Evolutionary conservation across 2,888 invertebrate genomes (phyloP).

Genomic region (Stenichneumon culpator): DNA sequence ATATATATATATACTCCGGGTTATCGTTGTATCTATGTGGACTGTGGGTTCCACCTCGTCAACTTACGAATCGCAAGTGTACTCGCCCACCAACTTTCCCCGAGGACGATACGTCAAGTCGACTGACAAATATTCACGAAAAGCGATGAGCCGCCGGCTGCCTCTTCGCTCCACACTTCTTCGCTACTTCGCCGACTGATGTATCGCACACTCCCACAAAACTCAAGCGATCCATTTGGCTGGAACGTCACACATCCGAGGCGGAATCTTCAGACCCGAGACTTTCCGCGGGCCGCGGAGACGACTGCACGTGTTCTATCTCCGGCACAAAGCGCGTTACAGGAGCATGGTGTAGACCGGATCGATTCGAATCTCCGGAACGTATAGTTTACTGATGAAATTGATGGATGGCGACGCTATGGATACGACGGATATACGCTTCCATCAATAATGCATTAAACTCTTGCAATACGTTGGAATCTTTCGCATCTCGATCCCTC

Average conservation of each 20-base stretch:
- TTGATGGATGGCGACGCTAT: conserved; percentile 31
- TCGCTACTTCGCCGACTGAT: conserved; percentile 43
- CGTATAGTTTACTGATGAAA: conserved; percentile 30
- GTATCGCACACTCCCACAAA: conserved; percentile 63
- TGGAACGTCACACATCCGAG: conserved; percentile 54
- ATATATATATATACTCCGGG: background rate
- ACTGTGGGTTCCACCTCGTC: conserved; percentile 46
- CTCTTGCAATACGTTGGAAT: background rate
- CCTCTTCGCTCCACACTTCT: conserved; percentile 24
- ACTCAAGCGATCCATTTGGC: conserved; percentile 63
- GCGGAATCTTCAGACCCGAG: conserved; percentile 38
- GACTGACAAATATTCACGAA: conserved; percentile 71
- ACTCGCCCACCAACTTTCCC: conserved; percentile 57
- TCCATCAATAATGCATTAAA: conserved; percentile 24
- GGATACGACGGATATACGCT: background rate
- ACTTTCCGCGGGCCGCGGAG: conserved; percentile 15
- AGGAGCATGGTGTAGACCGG: background rate
- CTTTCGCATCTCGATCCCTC: background rate
- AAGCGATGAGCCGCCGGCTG: conserved; percentile 60
- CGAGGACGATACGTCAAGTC: conserved; percentile 62
- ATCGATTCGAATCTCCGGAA: conserved; percentile 31
- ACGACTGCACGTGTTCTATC: background rate
- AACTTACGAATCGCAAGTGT: conserved; percentile 53
- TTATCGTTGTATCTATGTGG: conserved; percentile 16
- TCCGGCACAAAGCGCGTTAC: conserved; percentile 20